phyloP scores from a whole-genome alignment of 1,140 invertebrate species.

The Ctenoplectra terminalis region DNA sequence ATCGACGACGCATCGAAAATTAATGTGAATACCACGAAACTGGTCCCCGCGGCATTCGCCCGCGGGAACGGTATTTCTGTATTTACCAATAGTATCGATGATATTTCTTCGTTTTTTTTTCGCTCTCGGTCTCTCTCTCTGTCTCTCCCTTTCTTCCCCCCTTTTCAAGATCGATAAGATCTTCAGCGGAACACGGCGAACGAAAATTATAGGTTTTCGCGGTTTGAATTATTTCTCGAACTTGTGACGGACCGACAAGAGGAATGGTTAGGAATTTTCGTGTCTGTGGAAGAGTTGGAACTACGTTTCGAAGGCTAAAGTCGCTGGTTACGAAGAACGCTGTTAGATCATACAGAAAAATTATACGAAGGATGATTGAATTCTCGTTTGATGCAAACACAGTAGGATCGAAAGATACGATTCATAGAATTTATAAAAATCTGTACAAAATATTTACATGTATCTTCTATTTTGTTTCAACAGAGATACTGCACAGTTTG shows the following conservation, averaged over 20 bases:
- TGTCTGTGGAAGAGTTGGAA: neutral
- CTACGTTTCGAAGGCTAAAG: neutral
- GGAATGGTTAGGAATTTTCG: constrained; percentile 25
- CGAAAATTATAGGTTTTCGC: constrained; percentile 79
- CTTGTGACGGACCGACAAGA: constrained; percentile 44
- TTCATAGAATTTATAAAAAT: no score
- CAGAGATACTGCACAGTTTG: neutral
- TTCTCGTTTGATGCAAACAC: no score
- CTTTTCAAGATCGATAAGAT: constrained; percentile 69
- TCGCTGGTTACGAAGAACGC: neutral
- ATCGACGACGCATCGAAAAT: constrained; percentile 73
- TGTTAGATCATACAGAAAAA: neutral
- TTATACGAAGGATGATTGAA: neutral
- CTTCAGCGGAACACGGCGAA: constrained; percentile 64
- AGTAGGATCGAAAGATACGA: no score
- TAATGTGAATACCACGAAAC: constrained; percentile 74
- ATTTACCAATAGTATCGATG: constrained; percentile 77
- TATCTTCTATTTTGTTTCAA: neutral
- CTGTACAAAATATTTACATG: no score
- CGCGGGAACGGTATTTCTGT: constrained; percentile 72
- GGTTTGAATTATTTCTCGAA: constrained; percentile 76
- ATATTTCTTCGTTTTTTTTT: constrained; percentile 69
- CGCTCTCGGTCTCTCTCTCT: neutral
- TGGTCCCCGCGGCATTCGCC: constrained; percentile 70
- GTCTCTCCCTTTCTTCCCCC: neutral